Conservation (phyloP, 1,140 invertebrate species). For the Thaumatotibia leucotreta region DNA sequence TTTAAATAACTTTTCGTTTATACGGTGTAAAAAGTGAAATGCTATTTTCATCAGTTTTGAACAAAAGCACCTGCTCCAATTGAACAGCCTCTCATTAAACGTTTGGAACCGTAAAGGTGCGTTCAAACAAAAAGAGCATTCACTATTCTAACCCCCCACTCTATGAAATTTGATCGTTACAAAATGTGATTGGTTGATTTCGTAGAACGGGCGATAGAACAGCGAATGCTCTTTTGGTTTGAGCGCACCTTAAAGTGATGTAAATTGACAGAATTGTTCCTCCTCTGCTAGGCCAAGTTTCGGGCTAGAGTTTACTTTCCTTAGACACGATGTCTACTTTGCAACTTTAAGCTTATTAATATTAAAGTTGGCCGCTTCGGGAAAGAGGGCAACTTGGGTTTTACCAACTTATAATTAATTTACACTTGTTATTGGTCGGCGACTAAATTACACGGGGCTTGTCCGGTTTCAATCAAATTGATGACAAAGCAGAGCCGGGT, state of each 20-base stretch:
- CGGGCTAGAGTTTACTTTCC: neutral
- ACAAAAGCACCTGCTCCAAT: neutral
- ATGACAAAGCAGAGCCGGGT: too few species aligned
- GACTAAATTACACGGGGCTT: conserved; percentile 18
- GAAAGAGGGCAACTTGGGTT: conserved; percentile 22
- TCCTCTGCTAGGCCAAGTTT: neutral
- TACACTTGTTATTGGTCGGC: conserved; percentile 34
- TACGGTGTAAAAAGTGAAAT: too few species aligned
- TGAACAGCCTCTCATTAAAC: neutral
- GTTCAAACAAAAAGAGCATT: too few species aligned
- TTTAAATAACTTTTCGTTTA: too few species aligned
- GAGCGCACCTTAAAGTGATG: too few species aligned
- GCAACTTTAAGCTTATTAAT: conserved; percentile 26
- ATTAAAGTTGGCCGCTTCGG: conserved; percentile 24
- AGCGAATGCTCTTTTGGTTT: too few species aligned
- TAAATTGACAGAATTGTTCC: neutral
- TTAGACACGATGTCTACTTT: conserved; percentile 5
- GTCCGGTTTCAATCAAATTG: neutral
- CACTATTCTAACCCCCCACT: too few species aligned
- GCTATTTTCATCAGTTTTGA: neutral
- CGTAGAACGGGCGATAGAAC: too few species aligned
- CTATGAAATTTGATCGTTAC: too few species aligned
- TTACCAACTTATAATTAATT: conserved; percentile 43
- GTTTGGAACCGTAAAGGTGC: neutral
- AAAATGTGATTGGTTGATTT: too few species aligned